These are phyloP conservation scores for Archips xylosteana DNA, from an alignment of 2,888 invertebrate species.

Conservation along the genomic window DNA sequence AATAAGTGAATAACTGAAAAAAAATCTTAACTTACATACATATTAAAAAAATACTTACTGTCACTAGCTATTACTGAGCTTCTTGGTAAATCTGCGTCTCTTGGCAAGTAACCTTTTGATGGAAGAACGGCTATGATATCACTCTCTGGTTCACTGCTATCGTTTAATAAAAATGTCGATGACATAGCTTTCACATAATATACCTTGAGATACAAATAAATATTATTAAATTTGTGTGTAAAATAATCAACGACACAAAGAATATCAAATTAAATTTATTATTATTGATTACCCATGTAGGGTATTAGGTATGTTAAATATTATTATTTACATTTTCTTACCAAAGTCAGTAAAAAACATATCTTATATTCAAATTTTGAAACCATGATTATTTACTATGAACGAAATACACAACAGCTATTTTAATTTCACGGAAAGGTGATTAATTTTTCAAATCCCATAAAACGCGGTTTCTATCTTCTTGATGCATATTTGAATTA, in stretches of 20 bases:
- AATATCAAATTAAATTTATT: too few species aligned
- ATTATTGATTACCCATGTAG: too few species aligned
- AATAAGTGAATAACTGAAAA: background rate
- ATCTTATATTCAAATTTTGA: slow-evolving; percentile 44
- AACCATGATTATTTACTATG: slow-evolving; percentile 46
- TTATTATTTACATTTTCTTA: slow-evolving; percentile 45
- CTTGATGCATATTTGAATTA: slow-evolving; percentile 62
- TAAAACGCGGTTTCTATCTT: slow-evolving; percentile 51
- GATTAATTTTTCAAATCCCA: slow-evolving; percentile 52
- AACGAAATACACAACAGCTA: slow-evolving; percentile 43
- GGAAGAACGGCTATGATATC: slow-evolving; percentile 64
- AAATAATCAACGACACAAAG: background rate
- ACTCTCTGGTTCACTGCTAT: slow-evolving; percentile 53
- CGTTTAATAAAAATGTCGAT: slow-evolving; percentile 52
- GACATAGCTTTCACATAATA: slow-evolving; percentile 52
- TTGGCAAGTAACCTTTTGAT: slow-evolving; percentile 67
- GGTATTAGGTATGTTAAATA: too few species aligned
- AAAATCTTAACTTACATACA: background rate
- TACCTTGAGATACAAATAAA: slow-evolving; percentile 51
- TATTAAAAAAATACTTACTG: slow-evolving; percentile 55
- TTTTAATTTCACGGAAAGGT: slow-evolving; percentile 66
- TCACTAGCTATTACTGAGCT: slow-evolving; percentile 56
- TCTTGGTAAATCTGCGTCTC: slow-evolving; percentile 65
- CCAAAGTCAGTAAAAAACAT: slow-evolving; percentile 50
- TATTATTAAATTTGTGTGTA: background rate